Base-by-base conservation (phyloP, 2,113 vertebrate species). In the Piliocolobus tephrosceles region DNA sequence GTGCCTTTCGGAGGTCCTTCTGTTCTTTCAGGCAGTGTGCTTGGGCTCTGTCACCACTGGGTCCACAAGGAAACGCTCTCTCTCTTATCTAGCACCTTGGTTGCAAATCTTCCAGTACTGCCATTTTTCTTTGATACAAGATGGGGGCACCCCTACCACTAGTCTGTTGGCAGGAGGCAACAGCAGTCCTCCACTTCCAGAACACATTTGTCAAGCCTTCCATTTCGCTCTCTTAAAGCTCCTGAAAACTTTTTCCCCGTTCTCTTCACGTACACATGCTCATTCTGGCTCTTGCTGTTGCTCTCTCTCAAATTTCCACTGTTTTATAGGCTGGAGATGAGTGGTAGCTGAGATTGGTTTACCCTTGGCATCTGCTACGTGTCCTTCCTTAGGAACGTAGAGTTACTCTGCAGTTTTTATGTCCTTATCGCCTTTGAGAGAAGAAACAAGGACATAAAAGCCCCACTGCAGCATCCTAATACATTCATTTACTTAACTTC, bases 111-210 rank as follows among this genome's bases (percentile, higher is more conserved):
- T 35, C 25, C 20, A 40, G 27, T 2, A 2, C 22, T 38, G 3
- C 14, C 45, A 20, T 58, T 94, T 88, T 43, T 88, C 64, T 76
- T 81, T 90, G 40, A 82, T 47, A 8, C 9, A 45, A 82, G 18
- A 32, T 1, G 22, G 30, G 8, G 58, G 1, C 47, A 73, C 4
- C 17, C 18, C 0, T 2, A n/a, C 3, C n/a, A 18, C 16, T 9
- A 72, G 40, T 27, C 30, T 47, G 45, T 22, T 89, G 18, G 18
- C n/a, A n/a, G 61, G 35, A 80, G 16, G 66, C 76, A 87, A 35
- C 0, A 22, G 50, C 45, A 52, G 20, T 52, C 9, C 2, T 38
- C 43, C 22, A 64, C 6, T 32, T 66, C 72, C 4, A 86, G 6
- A 8, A 52, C 27, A 40, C 16, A 1, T 5, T 70, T 4, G 32